Evolutionary conservation across 2,113 vertebrate genomes (phyloP), one percentile per base, ranked within the genome.

Genomic region (Casuarius casuarius): DNA sequence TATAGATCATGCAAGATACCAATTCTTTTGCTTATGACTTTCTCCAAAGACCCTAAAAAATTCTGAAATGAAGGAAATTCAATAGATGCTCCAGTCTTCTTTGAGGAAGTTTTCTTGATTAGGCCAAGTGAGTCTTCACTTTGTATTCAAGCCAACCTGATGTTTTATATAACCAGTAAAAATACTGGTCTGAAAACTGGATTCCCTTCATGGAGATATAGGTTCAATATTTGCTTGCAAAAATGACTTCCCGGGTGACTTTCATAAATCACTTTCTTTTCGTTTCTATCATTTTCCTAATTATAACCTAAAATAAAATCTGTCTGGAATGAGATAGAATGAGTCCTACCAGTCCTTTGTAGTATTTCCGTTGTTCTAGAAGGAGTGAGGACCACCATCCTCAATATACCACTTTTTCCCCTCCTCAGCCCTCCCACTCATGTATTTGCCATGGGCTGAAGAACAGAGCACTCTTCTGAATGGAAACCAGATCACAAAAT

Each of bases 221-320:
- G 2, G 3, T 59, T 90, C 81, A 67, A 8, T 4, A n/a, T 78
- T 63, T 58, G 12, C 25, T 93, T 44, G 58, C 15, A 35, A 28
- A 74, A 31, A 6, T 20, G 21, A 44, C 3, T 70, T 11, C 5
- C 5, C 19, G 21, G 61, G 14, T 54, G 38, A 59, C 9, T 49
- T 84, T 26, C 0, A 0, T 35, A 26, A 70, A 1, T 28, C 0
- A 5, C 54, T 83, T 58, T 2, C 19, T 51, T 9, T 42, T 5
- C 7, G 1, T 72, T 90, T 71, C 14, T 6, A 78, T 9, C 33
- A 11, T 77, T 83, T 92, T 92, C 20, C 59, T n/a, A 35, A 67
- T 56, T 58, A 12, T 44, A 71, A 23, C 2, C 17, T 38, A 61
- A 84, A 81, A 23, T 1, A 7, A 56, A 16, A 62, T 19, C 56